phyloP scores from a whole-genome alignment of 2,113 vertebrate species.

The Oreochromis spilurus region DNA sequence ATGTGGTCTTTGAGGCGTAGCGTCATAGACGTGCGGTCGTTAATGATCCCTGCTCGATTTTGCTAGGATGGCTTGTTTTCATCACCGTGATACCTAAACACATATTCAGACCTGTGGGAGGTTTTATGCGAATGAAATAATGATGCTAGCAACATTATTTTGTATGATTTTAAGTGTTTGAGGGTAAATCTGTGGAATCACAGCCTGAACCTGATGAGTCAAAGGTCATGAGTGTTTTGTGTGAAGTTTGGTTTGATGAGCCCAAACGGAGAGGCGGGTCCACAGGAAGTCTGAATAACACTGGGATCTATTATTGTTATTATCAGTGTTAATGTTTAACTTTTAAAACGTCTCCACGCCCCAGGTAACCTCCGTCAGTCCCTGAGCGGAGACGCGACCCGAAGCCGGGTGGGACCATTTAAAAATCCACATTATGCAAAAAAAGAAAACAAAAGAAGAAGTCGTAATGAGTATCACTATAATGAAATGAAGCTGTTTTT shows the following conservation, averaged over 20 bases:
- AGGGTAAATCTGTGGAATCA: neutral
- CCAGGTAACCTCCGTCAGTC: neutral
- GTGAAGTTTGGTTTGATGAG: neutral
- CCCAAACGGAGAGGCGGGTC: neutral
- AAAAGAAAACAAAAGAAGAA: slow-evolving; percentile 61
- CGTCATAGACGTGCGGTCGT: accelerated
- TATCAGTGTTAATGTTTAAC: neutral
- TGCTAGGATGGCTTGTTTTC: neutral
- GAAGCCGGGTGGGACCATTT: slow-evolving; percentile 69
- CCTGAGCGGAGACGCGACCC: neutral
- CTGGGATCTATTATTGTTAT: neutral
- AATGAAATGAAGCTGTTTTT: slow-evolving; percentile 58
- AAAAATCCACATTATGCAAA: slow-evolving; percentile 95
- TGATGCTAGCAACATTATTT: neutral
- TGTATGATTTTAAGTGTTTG: neutral
- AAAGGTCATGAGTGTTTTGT: neutral
- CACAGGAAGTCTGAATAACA: neutral
- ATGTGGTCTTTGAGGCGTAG: neutral
- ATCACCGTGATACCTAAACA: neutral
- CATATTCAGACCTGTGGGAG: neutral
- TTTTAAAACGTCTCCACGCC: neutral
- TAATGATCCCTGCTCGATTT: neutral
- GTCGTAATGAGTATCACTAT: slow-evolving; percentile 34
- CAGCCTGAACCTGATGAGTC: neutral
- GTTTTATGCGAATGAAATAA: neutral